These are phyloP conservation scores for Squalus acanthias DNA, from an alignment of 2,797 vertebrate genomes.

Conservation along the genomic window DNA sequence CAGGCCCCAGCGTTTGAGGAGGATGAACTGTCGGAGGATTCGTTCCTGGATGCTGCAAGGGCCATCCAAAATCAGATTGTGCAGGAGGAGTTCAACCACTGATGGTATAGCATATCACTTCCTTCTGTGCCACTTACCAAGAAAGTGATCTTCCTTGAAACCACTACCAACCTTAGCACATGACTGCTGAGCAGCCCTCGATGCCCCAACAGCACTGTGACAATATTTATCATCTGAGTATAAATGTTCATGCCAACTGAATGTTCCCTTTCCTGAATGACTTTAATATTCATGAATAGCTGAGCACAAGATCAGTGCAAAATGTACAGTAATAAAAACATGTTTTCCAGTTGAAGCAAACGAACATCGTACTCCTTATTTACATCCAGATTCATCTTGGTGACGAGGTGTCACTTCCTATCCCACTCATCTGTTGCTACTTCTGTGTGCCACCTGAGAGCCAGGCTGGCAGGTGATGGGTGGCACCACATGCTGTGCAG, in stretches of 20 bases:
- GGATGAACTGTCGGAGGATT: conserved; percentile 5
- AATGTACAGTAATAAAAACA: conserved; percentile 20
- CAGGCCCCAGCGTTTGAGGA: conserved; percentile 9
- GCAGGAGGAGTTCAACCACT: conserved; percentile 27
- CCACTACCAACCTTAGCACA: conserved; percentile 1
- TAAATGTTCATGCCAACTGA: neutral
- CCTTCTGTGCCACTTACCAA: neutral
- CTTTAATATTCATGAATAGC: neutral
- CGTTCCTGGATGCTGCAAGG: neutral
- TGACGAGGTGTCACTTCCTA: neutral
- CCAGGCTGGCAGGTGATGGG: neutral
- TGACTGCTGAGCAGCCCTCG: conserved; percentile 23
- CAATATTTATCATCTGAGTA: neutral
- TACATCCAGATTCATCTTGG: neutral
- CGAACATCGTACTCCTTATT: neutral
- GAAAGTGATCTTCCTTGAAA: neutral
- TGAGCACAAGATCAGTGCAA: neutral
- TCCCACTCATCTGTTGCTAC: neutral
- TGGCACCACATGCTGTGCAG: neutral
- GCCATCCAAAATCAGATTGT: conserved; percentile 20
- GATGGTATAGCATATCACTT: neutral
- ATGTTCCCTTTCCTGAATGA: neutral
- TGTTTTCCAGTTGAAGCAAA: conserved; percentile 15
- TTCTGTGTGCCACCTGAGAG: neutral
- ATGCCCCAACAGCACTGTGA: conserved; percentile 21